These are phyloP conservation scores for Rallus crepitans DNA, from an alignment of 2,797 vertebrate genomes.

Conservation along the genomic window DNA sequence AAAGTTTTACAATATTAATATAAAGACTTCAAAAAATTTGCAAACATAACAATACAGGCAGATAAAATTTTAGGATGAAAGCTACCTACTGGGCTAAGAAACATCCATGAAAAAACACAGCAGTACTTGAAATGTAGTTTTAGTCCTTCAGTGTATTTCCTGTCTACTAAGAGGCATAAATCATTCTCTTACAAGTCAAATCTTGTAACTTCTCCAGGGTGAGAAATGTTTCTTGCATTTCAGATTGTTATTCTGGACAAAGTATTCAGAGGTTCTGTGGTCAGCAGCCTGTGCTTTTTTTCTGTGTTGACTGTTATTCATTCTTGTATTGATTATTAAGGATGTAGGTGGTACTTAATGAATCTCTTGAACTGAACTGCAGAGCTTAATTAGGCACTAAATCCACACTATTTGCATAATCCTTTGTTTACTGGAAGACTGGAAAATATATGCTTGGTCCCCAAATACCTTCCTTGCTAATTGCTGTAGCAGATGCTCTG, in stretches of 20 bases:
- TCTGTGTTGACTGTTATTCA: not conserved
- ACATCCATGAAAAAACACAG: constrained; percentile 30
- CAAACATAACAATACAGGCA: constrained; percentile 43
- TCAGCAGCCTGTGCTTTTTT: constrained; percentile 19
- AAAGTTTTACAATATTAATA: constrained; percentile 56
- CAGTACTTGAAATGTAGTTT: constrained; percentile 52
- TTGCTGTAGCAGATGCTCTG: constrained; percentile 62
- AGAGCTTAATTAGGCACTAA: constrained; percentile 66
- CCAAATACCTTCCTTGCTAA: constrained; percentile 64
- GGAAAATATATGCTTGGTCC: constrained; percentile 60
- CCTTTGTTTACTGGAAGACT: constrained; percentile 70
- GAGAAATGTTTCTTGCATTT: constrained; percentile 28
- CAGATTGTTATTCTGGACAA: not conserved
- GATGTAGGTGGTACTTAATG: constrained; percentile 33
- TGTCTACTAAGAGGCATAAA: constrained; percentile 38
- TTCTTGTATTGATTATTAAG: constrained; percentile 39
- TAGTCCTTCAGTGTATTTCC: constrained; percentile 36
- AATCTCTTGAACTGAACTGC: constrained; percentile 57
- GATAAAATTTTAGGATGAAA: constrained; percentile 61
- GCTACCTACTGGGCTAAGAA: constrained; percentile 48
- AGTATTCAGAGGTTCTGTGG: not conserved
- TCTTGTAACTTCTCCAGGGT: constrained; percentile 4
- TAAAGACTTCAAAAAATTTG: constrained; percentile 58
- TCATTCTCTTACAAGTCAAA: constrained; percentile 52
- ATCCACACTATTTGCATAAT: constrained; percentile 70